phyloP scores from a whole-genome alignment of 2,113 vertebrate genomes.

The Oophaga pumilio region DNA sequence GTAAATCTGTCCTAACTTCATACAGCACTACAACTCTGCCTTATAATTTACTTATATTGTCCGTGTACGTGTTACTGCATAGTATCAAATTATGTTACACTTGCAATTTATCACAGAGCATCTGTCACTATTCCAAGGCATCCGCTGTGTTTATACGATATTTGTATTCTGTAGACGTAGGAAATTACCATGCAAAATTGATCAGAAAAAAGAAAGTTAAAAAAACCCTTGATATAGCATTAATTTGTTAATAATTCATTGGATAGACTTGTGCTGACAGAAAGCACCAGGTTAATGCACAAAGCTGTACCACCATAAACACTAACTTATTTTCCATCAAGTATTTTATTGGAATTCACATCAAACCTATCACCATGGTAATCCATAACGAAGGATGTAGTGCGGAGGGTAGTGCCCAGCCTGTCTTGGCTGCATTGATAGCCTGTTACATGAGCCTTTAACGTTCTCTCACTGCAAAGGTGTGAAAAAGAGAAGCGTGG shows the following conservation, averaged over 20 bases:
- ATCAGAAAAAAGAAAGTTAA: neutral
- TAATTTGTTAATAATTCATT: conserved; percentile 57
- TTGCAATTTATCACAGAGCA: conserved; percentile 15
- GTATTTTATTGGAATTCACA: conserved; percentile 63
- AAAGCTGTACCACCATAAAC: neutral
- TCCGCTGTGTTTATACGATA: neutral
- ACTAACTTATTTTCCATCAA: conserved; percentile 57
- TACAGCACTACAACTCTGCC: neutral
- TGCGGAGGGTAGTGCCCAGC: conserved; percentile 43
- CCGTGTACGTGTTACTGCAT: conserved; percentile 1
- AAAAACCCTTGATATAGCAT: neutral
- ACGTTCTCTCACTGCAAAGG: conserved; percentile 54
- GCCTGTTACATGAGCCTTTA: conserved; percentile 56
- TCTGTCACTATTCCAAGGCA: conserved; percentile 7
- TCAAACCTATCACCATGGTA: conserved; percentile 52
- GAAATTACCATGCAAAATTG: conserved; percentile 54
- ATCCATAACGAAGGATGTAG: conserved; percentile 57
- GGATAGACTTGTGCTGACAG: conserved; percentile 49
- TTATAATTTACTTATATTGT: conserved; percentile 35
- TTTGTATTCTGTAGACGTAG: conserved; percentile 11
- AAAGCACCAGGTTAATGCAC: conserved; percentile 54
- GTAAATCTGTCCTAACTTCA: conserved; percentile 7
- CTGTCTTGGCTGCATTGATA: conserved; percentile 53
- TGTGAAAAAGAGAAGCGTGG: conserved; percentile 62
- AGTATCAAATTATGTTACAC: conserved; percentile 21